Evolutionary conservation across 1,140 invertebrate species (phyloP).

Genomic region (Samia ricini): DNA sequence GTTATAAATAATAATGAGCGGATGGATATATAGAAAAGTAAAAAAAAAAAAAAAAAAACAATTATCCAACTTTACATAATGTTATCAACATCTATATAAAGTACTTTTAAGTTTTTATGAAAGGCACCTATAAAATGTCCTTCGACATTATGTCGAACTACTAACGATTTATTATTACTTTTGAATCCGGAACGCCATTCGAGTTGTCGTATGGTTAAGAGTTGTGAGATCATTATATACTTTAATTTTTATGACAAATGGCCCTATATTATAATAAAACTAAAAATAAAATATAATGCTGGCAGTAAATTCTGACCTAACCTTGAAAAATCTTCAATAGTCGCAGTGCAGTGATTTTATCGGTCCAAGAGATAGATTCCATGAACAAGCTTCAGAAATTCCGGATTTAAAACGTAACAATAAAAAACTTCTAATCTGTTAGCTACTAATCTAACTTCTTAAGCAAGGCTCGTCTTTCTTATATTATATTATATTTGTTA

Average conservation of each 20-base stretch:
- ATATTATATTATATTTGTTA: too few species aligned
- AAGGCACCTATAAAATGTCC: constrained; percentile 74
- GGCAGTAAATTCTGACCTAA: too few species aligned
- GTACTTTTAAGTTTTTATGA: constrained; percentile 54
- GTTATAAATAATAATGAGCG: constrained; percentile 33
- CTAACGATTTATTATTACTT: constrained; percentile 43
- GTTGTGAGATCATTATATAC: constrained; percentile 5
- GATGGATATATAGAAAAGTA: constrained; percentile 61
- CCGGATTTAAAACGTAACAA: constrained; percentile 47
- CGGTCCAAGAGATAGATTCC: background rate
- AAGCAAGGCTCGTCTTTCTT: constrained; percentile 76
- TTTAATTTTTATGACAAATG: constrained; percentile 2
- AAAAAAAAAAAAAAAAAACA: constrained; percentile 47
- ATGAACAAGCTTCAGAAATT: constrained; percentile 19
- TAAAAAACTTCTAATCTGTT: constrained; percentile 44
- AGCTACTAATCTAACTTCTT: constrained; percentile 68
- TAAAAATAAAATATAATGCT: too few species aligned
- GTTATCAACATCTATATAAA: constrained; percentile 36
- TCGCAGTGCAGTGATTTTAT: too few species aligned
- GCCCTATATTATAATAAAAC: background rate
- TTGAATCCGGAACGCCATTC: constrained; percentile 32
- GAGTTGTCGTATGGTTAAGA: background rate
- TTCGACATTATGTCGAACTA: constrained; percentile 57
- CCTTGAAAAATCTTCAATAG: too few species aligned
- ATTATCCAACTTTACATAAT: constrained; percentile 52